A percentile compares a stretch with the other conserved stretches of the same genome.
Conservation (phyloP, 2,113 vertebrate species). For the Saguinus imperator region DNA sequence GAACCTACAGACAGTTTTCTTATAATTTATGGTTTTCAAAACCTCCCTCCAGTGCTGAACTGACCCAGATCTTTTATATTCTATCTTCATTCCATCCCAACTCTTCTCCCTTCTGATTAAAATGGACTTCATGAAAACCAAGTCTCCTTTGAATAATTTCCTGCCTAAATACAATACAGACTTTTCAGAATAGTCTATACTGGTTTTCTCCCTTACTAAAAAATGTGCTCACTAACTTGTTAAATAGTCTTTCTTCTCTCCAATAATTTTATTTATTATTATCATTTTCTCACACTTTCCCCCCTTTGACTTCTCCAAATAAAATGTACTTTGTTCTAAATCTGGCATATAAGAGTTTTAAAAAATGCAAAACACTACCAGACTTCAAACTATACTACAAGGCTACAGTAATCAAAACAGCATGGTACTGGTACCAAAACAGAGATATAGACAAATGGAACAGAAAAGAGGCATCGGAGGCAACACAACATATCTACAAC, state of each 20-base stretch:
- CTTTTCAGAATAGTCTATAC: not conserved
- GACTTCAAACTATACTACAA: no score
- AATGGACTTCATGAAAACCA: not conserved
- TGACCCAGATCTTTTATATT: not conserved
- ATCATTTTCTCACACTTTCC: not conserved
- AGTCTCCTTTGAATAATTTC: not conserved
- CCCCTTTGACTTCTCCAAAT: not conserved
- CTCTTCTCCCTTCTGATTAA: slow-evolving; percentile 18
- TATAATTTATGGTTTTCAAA: slow-evolving; percentile 7
- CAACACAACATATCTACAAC: no score
- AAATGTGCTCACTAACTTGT: not conserved
- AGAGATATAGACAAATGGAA: no score
- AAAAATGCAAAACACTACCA: not conserved
- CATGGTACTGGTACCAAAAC: no score
- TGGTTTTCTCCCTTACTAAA: not conserved
- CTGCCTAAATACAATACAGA: not conserved
- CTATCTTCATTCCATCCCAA: not conserved
- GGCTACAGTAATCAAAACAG: no score
- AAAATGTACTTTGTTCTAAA: not conserved
- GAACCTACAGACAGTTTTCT: slow-evolving; percentile 11
- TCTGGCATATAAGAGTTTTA: not conserved
- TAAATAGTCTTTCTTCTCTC: not conserved
- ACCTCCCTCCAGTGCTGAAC: not conserved
- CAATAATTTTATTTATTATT: not conserved
- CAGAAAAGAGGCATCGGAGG: no score